phyloP scores from a whole-genome alignment of 2,797 vertebrate species.

The Triplophysa yarkandensis region DNA sequence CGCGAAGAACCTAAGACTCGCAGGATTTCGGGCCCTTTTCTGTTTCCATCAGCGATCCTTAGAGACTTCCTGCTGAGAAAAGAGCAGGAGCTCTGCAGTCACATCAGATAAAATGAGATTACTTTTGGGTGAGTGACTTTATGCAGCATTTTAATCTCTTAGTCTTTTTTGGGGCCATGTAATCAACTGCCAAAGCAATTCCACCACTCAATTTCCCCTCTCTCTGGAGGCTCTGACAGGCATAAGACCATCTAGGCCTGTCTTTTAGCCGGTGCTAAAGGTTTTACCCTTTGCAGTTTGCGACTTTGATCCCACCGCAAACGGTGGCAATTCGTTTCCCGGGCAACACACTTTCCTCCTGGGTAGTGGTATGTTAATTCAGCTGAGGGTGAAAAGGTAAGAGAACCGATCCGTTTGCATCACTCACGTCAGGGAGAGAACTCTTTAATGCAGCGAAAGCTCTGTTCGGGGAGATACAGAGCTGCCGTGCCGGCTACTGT shows the following conservation, averaged over 20 bases:
- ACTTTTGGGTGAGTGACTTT: slow-evolving; percentile 48
- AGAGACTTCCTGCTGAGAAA: slow-evolving; percentile 36
- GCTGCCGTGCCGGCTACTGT: not conserved
- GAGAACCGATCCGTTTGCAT: slow-evolving; percentile 68
- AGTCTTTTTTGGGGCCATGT: slow-evolving; percentile 19
- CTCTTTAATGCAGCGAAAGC: slow-evolving; percentile 21
- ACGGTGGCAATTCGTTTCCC: slow-evolving; percentile 76
- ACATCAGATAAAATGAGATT: slow-evolving; percentile 50
- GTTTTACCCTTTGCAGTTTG: slow-evolving; percentile 69
- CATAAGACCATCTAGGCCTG: slow-evolving; percentile 61
- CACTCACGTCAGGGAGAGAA: slow-evolving; percentile 61
- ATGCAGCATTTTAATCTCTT: slow-evolving; percentile 46
- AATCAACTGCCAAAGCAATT: slow-evolving; percentile 39
- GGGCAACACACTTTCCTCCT: slow-evolving; percentile 73
- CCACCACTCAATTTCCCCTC: slow-evolving; percentile 32
- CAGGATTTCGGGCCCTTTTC: slow-evolving; percentile 26
- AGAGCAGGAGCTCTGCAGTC: slow-evolving; percentile 29
- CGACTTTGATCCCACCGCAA: slow-evolving; percentile 74
- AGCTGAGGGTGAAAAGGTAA: slow-evolving; percentile 71
- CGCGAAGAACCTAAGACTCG: not conserved
- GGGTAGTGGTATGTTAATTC: slow-evolving; percentile 76
- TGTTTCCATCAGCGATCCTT: slow-evolving; percentile 30
- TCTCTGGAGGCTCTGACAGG: slow-evolving; percentile 56
- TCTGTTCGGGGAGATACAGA: not conserved
- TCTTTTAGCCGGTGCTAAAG: slow-evolving; percentile 68